Evolutionary conservation across 2,797 vertebrate species (phyloP).

Genomic region (Semaprochilodus insignis): DNA sequence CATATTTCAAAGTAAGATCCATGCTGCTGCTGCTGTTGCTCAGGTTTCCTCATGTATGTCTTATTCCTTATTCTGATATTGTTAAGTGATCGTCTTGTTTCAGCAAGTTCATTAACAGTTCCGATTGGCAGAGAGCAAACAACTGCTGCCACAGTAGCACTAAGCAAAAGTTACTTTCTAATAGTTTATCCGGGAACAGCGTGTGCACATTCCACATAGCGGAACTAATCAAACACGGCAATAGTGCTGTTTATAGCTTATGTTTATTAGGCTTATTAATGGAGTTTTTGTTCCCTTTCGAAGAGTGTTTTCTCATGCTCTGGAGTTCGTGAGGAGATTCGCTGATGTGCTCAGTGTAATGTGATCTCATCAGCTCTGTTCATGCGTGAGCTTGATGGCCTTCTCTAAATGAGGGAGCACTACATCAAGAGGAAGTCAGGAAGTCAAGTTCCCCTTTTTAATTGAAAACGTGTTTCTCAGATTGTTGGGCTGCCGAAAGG

Average conservation of each 20-base stretch:
- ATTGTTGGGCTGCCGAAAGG: slow-evolving; percentile 65
- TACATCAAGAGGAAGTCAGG: slow-evolving; percentile 51
- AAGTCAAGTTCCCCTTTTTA: slow-evolving; percentile 62
- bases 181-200: background rate
- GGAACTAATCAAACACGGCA: slow-evolving; percentile 70
- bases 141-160: background rate
- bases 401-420: slow-evolving; percentile 50
- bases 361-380: slow-evolving; percentile 57
- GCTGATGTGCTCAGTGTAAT: slow-evolving; percentile 47
- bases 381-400: slow-evolving; percentile 50
- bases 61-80: too few species aligned
- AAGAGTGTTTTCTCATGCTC: slow-evolving; percentile 69
- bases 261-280: slow-evolving; percentile 76
- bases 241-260: slow-evolving; percentile 69
- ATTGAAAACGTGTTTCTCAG: slow-evolving; percentile 77
- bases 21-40: too few species aligned
- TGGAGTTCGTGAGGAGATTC: slow-evolving; percentile 33
- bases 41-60: too few species aligned
- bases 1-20: background rate
- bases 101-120: background rate
- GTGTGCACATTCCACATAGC: slow-evolving; percentile 36
- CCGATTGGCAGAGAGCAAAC: background rate
- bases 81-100: too few species aligned
- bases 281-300: slow-evolving; percentile 64
- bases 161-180: background rate